Evolutionary conservation across 2,888 invertebrate species (phyloP), one percentile per base, ranked within the genome.

Genomic region (Mechanitis messenoides): DNA sequence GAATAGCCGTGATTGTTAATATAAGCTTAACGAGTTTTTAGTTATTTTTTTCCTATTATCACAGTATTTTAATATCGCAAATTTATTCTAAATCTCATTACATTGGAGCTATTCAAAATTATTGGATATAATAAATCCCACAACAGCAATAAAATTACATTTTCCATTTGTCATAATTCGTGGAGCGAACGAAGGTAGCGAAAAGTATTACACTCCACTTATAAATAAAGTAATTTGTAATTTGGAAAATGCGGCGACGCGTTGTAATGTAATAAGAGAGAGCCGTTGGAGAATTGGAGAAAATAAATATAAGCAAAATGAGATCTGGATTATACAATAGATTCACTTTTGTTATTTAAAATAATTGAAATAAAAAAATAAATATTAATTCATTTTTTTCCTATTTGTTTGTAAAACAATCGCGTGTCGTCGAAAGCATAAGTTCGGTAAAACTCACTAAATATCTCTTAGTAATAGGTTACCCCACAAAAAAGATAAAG

Each of bases 251-350:
- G 59, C 60, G 56, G 54, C 59, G 64, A 46, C 56, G 57, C 57
- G 64, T 35, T n/a, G 33, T 64, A 62, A 66, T 66, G 62, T 60
- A 62, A 66, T 66, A 62, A 64, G 47, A 45, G 58, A 33, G 53
- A 47, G 33, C 55, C 47, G 28, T 62, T 55, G 35, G 53, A 46
- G 33, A 55, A 55, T 62, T 62, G 54, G n/a, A 6, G 58, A 55
- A 55, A 38, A 61, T 38, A 61, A 61, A 61, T 57, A 62, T 58
- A 62, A 58, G 46, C 53, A 56, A 47, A 46, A 33, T 47, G 55
- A n/a, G 55, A 38, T 31, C 50, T 42, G 50, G 28, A 50, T 31
- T 50, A 50, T 20, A 20, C 20, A 20, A 20, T 50, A 50, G 28
- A 9, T 50, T 31, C 31, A 31, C 50, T 31, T 50, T 31, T 7